Conservation (phyloP, 2,113 vertebrate genomes). For the Origma solitaria region DNA sequence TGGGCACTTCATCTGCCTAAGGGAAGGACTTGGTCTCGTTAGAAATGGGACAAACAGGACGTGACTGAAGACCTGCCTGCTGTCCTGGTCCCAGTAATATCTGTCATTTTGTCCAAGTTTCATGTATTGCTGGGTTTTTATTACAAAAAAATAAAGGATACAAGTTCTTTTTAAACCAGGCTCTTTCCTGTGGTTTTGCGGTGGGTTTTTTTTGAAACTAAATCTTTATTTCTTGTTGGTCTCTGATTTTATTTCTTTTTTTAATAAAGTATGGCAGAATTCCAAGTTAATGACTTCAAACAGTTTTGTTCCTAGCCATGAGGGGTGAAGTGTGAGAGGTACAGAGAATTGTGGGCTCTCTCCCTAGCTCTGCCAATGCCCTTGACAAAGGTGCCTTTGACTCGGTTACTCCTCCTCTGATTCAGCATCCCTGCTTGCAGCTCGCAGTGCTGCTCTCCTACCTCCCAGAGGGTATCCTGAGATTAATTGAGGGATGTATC, state of each 20-base stretch:
- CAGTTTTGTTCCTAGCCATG: neutral
- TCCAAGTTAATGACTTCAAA: neutral
- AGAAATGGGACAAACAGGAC: neutral
- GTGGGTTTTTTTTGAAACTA: neutral
- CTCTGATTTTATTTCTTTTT: too few relatives aligned
- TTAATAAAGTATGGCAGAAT: neutral
- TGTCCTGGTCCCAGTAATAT: neutral
- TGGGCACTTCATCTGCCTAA: neutral
- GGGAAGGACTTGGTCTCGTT: neutral
- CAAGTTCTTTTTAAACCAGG: neutral
- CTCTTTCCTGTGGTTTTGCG: neutral
- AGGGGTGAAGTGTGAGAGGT: neutral
- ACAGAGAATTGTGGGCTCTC: neutral
- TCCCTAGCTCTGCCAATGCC: neutral
- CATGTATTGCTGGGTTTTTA: neutral
- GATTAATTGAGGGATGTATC: conserved; percentile 25
- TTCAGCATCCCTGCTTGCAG: neutral
- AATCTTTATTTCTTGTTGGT: neutral
- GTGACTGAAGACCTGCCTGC: neutral
- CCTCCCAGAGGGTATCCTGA: neutral
- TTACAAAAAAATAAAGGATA: neutral
- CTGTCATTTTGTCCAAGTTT: neutral
- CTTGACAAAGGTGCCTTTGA: neutral
- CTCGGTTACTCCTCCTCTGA: neutral
- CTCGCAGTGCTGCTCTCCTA: neutral